Evolutionary conservation across 2,888 invertebrate genomes (phyloP).

Genomic region (Escarpia spicata): DNA sequence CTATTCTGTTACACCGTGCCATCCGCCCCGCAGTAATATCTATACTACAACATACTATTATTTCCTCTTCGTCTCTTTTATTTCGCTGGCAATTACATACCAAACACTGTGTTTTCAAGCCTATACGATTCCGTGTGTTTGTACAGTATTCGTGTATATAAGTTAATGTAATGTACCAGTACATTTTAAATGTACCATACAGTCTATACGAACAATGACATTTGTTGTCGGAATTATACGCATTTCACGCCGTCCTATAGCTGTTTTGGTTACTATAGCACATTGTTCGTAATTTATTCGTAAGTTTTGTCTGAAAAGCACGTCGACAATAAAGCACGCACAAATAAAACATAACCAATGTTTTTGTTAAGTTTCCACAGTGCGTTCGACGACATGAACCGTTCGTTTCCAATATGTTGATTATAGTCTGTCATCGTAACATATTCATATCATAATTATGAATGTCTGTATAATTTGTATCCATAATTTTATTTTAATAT

Average conservation of each 20-base stretch:
- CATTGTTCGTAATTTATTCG: background rate
- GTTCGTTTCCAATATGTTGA: background rate
- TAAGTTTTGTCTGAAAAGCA: background rate
- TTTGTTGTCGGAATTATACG: background rate
- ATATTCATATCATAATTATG: background rate
- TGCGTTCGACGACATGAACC: too few relatives aligned
- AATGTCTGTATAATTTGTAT: background rate
- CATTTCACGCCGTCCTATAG: background rate
- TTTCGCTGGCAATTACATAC: background rate
- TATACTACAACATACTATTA: background rate
- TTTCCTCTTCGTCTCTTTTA: background rate
- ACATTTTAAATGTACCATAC: slow-evolving; percentile 2
- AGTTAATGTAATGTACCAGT: background rate
- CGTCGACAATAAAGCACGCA: background rate
- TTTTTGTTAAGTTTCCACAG: background rate
- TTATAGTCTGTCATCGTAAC: background rate
- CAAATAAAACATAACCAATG: background rate
- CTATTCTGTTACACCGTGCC: background rate
- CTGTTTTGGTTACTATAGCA: background rate
- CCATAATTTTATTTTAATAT: slow-evolving; percentile 6
- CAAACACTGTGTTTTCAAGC: background rate
- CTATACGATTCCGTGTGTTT: background rate
- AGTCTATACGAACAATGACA: background rate
- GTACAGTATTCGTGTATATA: slow-evolving; percentile 10
- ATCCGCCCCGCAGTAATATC: background rate